A percentile compares a stretch with the other conserved stretches of the same genome.
These are phyloP conservation scores for Anhinga rufa DNA, from an alignment of 2,113 vertebrate genomes.

Conservation along the genomic window DNA sequence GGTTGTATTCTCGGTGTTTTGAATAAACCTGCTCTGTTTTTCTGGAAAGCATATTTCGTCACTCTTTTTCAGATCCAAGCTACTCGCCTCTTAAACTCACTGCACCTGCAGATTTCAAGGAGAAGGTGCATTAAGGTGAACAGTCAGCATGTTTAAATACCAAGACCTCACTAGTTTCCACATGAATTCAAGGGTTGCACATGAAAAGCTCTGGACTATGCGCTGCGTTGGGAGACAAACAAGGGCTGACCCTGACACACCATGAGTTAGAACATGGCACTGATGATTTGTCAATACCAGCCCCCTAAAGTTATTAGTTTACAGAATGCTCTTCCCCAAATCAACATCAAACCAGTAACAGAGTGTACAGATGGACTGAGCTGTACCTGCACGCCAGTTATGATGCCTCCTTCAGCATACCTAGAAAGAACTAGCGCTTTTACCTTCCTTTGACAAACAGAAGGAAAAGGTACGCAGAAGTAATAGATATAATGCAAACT, in stretches of 20 bases:
- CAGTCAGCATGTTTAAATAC: background rate
- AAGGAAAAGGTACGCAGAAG: background rate
- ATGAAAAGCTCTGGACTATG: no score
- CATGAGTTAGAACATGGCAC: rapidly evolving
- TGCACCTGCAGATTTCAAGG: background rate
- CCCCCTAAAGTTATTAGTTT: background rate
- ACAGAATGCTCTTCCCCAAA: background rate
- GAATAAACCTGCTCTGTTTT: background rate
- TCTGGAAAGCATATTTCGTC: background rate
- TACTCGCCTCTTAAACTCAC: background rate
- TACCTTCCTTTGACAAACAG: background rate
- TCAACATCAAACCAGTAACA: background rate
- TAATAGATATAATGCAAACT: rapidly evolving
- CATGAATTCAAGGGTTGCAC: background rate
- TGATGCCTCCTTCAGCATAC: background rate
- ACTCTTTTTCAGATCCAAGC: background rate
- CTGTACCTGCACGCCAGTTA: rapidly evolving
- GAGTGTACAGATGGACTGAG: rapidly evolving
- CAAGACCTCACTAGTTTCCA: background rate
- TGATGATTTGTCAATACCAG: background rate
- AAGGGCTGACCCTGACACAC: background rate
- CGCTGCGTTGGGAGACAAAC: background rate
- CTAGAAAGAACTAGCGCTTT: background rate
- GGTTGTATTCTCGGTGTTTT: background rate
- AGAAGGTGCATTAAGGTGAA: background rate